phyloP scores from a whole-genome alignment of 2,888 invertebrate genomes.

The Macrosiphum euphorbiae region DNA sequence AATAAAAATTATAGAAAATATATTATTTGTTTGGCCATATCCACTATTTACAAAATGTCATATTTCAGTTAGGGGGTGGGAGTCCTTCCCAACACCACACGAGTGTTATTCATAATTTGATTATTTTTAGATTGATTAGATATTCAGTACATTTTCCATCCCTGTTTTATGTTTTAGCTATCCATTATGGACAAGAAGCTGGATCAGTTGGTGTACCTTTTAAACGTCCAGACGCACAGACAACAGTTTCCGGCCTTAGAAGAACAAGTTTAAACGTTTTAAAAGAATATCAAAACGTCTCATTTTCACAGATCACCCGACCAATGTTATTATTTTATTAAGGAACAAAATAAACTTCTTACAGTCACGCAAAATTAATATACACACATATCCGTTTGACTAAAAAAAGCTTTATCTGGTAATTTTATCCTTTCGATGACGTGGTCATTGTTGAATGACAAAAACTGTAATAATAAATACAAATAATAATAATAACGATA shows the following conservation, averaged over 20 bases:
- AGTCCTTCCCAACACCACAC: background rate
- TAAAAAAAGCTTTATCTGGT: constrained; percentile 30
- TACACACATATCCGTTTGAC: constrained; percentile 45
- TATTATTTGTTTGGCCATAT: background rate
- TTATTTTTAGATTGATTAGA: background rate
- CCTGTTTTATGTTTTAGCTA: constrained; percentile 71
- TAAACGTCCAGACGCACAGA: constrained; percentile 75
- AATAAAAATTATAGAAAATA: background rate
- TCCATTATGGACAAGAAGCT: constrained; percentile 76
- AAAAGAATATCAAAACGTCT: constrained; percentile 73
- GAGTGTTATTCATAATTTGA: background rate
- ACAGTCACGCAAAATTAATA: constrained; percentile 16
- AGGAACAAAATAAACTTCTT: background rate
- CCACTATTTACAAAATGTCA: background rate
- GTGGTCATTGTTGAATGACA: constrained; percentile 26
- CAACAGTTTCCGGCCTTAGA: constrained; percentile 71
- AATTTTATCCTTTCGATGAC: constrained; percentile 27
- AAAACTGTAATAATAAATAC: background rate
- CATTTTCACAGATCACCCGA: constrained; percentile 24
- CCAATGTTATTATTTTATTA: constrained; percentile 37
- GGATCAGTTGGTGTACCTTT: constrained; percentile 75
- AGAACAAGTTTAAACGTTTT: constrained; percentile 67
- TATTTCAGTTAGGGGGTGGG: background rate
- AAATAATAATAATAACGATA: background rate
- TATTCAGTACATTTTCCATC: background rate